Evolutionary conservation across 2,113 vertebrate genomes (phyloP).

Genomic region (Rhynchopsitta pachyrhyncha): DNA sequence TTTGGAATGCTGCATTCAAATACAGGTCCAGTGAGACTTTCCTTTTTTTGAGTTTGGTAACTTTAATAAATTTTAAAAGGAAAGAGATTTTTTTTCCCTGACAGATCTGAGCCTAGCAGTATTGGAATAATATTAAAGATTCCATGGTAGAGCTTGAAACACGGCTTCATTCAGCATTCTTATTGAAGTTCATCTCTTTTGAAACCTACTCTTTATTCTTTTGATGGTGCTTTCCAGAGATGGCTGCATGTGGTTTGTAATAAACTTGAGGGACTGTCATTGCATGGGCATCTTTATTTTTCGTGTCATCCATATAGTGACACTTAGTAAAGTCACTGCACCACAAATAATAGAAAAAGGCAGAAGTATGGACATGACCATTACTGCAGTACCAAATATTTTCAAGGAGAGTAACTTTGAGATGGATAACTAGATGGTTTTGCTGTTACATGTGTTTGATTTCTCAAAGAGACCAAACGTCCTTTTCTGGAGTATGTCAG

Average conservation of each 20-base stretch:
- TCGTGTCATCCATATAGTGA: conserved; percentile 17
- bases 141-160: neutral
- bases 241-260: neutral
- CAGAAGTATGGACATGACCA: neutral
- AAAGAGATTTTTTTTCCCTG: neutral
- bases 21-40: neutral
- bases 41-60: neutral
- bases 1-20: neutral
- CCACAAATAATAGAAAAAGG: neutral
- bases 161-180: neutral
- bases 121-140: neutral
- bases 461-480: neutral
- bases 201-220: neutral
- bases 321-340: neutral
- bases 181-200: neutral
- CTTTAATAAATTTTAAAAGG: neutral
- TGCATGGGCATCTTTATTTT: neutral
- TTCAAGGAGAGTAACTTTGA: neutral
- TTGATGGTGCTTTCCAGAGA: neutral
- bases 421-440: neutral
- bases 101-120: neutral
- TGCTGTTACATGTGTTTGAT: neutral
- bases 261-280: neutral
- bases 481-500: neutral
- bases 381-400: neutral